phyloP scores from a whole-genome alignment of 2,888 invertebrate genomes.

The Liposcelis brunnea region DNA sequence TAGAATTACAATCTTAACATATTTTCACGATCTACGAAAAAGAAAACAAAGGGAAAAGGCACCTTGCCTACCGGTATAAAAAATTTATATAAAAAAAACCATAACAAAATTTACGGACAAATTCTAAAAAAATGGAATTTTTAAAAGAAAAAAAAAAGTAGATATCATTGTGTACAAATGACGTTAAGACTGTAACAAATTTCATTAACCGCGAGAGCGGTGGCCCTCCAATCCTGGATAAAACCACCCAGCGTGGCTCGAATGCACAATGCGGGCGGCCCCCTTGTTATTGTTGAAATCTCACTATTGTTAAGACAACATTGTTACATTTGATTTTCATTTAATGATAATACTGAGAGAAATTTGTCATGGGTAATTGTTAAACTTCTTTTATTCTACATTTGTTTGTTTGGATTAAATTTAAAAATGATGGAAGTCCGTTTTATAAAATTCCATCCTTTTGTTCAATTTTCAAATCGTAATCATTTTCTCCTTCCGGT shows the following conservation, averaged over 20 bases:
- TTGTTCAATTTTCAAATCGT: background rate
- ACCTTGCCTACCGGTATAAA: no score
- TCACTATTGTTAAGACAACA: no score
- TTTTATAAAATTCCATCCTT: background rate
- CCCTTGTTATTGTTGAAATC: no score
- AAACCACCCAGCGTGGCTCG: background rate
- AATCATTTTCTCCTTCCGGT: no score
- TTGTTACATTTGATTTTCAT: no score
- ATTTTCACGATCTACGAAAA: no score
- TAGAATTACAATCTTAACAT: no score
- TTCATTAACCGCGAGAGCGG: background rate
- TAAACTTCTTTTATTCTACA: slow-evolving; percentile 1
- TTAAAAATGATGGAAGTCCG: background rate
- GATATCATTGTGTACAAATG: slow-evolving; percentile 6
- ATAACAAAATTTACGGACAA: background rate
- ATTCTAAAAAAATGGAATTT: slow-evolving; percentile 5
- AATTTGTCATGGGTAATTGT: background rate
- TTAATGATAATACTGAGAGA: no score
- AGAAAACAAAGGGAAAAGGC: no score
- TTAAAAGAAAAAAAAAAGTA: background rate
- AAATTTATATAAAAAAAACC: no score
- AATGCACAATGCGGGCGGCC: no score
- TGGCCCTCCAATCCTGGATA: background rate
- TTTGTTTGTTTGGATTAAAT: background rate
- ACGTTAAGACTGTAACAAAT: slow-evolving; percentile 4